These are phyloP conservation scores for Glyphotaelius pellucidus DNA, from an alignment of 2,888 invertebrate species.

Conservation along the genomic window DNA sequence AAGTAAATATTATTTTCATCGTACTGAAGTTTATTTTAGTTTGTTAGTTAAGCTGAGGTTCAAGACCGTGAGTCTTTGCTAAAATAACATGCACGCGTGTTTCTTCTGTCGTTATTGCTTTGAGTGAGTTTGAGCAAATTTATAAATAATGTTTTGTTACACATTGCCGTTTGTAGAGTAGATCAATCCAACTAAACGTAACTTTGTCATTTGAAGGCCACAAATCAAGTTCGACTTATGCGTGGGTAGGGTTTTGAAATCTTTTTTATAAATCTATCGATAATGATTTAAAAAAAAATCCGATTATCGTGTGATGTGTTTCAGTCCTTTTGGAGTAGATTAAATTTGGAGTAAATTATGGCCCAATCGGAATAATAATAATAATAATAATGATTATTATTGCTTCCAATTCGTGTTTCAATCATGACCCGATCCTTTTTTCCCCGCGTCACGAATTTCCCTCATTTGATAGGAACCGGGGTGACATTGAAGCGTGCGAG, in stretches of 20 bases:
- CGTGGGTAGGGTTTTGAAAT: background rate
- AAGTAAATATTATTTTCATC: too few relatives aligned
- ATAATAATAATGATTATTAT: background rate
- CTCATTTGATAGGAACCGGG: background rate
- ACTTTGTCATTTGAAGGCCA: too few relatives aligned
- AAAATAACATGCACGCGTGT: too few relatives aligned
- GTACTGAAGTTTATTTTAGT: too few relatives aligned
- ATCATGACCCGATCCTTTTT: background rate
- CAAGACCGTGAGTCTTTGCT: too few relatives aligned
- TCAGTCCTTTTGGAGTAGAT: background rate
- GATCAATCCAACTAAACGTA: too few relatives aligned
- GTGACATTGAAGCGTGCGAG: constrained; percentile 45
- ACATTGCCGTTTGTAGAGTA: too few relatives aligned
- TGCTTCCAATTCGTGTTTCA: background rate
- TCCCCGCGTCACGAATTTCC: constrained; percentile 14
- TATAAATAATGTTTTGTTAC: too few relatives aligned
- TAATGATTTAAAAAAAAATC: background rate
- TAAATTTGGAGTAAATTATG: background rate
- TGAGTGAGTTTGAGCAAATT: too few relatives aligned
- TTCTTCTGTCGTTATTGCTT: too few relatives aligned
- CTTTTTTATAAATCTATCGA: background rate
- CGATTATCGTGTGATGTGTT: background rate
- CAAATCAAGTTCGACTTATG: background rate
- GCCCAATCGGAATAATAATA: background rate
- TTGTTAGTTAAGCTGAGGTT: too few relatives aligned